A percentile compares a stretch with the other conserved stretches of the same genome.
phyloP scores from a whole-genome alignment of 2,113 vertebrate species.

The Seriola quinqueradiata region DNA sequence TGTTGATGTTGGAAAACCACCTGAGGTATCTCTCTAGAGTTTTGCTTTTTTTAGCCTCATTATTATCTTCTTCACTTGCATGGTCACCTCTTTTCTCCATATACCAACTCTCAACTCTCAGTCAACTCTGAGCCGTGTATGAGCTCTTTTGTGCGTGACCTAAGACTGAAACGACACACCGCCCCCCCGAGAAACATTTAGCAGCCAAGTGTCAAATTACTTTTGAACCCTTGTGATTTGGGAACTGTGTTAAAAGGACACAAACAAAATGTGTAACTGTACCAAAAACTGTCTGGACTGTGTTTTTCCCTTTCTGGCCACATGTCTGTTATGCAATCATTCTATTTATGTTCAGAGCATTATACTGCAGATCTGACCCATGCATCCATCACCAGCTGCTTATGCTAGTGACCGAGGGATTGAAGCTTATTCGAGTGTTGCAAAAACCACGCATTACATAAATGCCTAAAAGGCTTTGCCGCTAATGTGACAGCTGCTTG shows the following conservation, averaged over 20 bases:
- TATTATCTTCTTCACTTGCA: neutral
- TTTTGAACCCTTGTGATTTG: neutral
- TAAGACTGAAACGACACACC: neutral
- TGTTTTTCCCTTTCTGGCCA: neutral
- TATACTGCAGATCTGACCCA: neutral
- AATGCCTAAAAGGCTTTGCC: conserved; percentile 27
- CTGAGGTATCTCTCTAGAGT: neutral
- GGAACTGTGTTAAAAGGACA: neutral
- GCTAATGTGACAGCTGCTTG: conserved; percentile 15
- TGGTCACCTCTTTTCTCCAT: neutral
- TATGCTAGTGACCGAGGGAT: conserved; percentile 9
- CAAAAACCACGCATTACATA: neutral
- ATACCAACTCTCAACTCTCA: neutral
- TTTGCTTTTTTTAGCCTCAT: neutral
- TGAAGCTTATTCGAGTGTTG: conserved; percentile 33
- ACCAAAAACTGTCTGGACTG: neutral
- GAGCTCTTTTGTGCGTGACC: neutral
- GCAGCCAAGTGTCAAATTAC: neutral
- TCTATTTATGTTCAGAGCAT: conserved; percentile 2
- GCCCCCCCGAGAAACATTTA: neutral
- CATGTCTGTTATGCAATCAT: conserved; percentile 9
- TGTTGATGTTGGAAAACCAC: neutral
- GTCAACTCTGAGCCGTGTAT: neutral
- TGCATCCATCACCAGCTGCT: neutral
- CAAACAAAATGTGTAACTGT: neutral